These are phyloP conservation scores for Polypterus senegalus DNA, from an alignment of 2,113 vertebrate genomes.

Conservation along the genomic window DNA sequence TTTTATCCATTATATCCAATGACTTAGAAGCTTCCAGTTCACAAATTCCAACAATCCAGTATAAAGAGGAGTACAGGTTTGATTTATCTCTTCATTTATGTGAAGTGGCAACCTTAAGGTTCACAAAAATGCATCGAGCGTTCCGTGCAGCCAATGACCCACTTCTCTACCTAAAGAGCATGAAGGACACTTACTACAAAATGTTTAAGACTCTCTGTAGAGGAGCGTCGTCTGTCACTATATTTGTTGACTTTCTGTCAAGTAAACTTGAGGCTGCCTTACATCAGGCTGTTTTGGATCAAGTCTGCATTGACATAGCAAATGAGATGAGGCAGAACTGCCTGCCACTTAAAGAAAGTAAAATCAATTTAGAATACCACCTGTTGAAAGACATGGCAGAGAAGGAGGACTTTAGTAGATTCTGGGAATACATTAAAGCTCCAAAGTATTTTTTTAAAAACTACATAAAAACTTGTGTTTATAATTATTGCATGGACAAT, in stretches of 20 bases:
- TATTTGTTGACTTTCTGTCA: constrained; percentile 30
- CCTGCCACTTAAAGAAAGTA: constrained; percentile 26
- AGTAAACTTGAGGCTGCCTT: constrained; percentile 27
- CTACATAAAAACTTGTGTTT: constrained; percentile 12
- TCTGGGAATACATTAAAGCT: constrained; percentile 2
- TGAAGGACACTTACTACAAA: constrained; percentile 33
- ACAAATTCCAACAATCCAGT: not conserved
- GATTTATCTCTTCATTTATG: constrained; percentile 30
- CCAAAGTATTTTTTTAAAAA: not conserved
- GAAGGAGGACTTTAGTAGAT: constrained; percentile 33
- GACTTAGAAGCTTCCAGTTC: not conserved
- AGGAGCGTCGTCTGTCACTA: constrained; percentile 30
- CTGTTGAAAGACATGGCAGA: constrained; percentile 33
- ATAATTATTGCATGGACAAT: constrained; percentile 9
- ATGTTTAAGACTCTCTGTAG: constrained; percentile 35
- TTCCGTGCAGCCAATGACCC: constrained; percentile 34
- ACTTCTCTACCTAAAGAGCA: constrained; percentile 22
- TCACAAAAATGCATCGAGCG: constrained; percentile 21
- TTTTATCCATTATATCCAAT: constrained; percentile 20
- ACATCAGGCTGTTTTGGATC: not conserved
- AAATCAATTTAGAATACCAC: constrained; percentile 31
- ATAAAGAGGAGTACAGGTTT: constrained; percentile 9
- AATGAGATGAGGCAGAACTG: constrained; percentile 17
- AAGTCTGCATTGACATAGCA: constrained; percentile 18
- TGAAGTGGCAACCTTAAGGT: constrained; percentile 15